Evolutionary conservation across 2,888 invertebrate species (phyloP), one percentile per base, ranked within the genome.

Genomic region (Cancer borealis): DNA sequence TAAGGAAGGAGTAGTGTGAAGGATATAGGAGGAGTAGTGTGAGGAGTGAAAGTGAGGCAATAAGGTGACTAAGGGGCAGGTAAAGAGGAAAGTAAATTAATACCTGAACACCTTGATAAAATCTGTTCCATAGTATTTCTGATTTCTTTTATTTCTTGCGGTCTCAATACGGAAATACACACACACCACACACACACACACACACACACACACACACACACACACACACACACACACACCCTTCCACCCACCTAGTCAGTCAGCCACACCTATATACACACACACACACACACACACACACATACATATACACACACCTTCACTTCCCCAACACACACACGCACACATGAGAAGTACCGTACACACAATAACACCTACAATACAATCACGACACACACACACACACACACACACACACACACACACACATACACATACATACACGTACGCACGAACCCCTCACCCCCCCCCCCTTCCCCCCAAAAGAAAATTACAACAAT

Each of bases 251-350:
- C 12, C 60, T 21, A 66, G 17, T 21, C 60, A 66, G 17, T 4
- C 60, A 66, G 17, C 60, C 60, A 66, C 60, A 66, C 60, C 14
- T 21, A 12, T 21, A 0, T 21, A 66, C 12, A 66, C 17, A 66
- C 60, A 66, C 60, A 60, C 60, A 60, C 60, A 60, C 60, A 60
- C 60, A 60, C 60, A 60, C 60, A 66, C 60, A 66, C 60, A 66
- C 60, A 66, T 17, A 66, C 60, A 66, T 17, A 66, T 21, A 66
- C 14, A 66, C 60, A 14, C 60, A 66, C 60, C 12, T 17, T 17
- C 60, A 14, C 60, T 39, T 39, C 39, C 39, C 39, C 39, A 39
- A 21, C 60, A 66, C 14, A 66, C 60, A 14, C 60, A 66, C 60
- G 4, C 60, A 66, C 60, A 14, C 60, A 66, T 14, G 14, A 54